Conservation (phyloP, 92 coral and sea anemone genomes). For the Anthopleura xanthogrammica region DNA sequence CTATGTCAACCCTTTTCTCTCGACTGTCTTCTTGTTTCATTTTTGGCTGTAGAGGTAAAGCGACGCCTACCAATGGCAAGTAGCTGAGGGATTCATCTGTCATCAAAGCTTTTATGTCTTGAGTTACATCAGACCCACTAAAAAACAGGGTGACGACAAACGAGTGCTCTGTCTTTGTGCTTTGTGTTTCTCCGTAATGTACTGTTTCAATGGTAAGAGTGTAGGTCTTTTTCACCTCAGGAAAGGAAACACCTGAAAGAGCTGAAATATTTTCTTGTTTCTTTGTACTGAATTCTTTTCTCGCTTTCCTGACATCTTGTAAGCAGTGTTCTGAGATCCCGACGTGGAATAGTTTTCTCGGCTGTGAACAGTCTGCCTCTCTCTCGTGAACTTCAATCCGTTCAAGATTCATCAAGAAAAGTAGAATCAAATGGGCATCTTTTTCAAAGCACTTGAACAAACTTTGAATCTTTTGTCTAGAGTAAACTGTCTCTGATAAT, state of each 20-base stretch:
- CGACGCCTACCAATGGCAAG: constrained; percentile 83
- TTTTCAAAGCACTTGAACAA: constrained; percentile 59
- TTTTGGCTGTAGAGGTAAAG: constrained; percentile 51
- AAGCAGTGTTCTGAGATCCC: constrained; percentile 52
- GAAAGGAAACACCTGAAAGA: not conserved
- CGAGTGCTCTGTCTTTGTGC: not conserved
- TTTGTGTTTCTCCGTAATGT: constrained; percentile 10
- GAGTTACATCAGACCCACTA: constrained; percentile 36
- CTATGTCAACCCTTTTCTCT: too few species aligned
- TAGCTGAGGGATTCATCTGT: constrained; percentile 58
- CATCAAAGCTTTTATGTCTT: constrained; percentile 37
- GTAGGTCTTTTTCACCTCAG: constrained; percentile 42
- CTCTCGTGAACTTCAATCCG: constrained; percentile 58
- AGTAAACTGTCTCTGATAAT: constrained; percentile 62
- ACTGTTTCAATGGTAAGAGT: constrained; percentile 41
- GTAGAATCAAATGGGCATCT: constrained; percentile 65
- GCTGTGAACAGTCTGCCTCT: constrained; percentile 13
- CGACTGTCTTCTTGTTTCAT: not conserved
- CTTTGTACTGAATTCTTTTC: constrained; percentile 45
- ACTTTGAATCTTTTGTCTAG: constrained; percentile 54
- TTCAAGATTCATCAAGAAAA: constrained; percentile 66
- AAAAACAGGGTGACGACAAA: constrained; percentile 58
- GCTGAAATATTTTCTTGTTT: constrained; percentile 3
- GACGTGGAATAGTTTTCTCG: constrained; percentile 64
- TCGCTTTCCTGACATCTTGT: constrained; percentile 41